Conservation (phyloP, 2,888 invertebrate species). For the Lampropteryx suffumata region DNA sequence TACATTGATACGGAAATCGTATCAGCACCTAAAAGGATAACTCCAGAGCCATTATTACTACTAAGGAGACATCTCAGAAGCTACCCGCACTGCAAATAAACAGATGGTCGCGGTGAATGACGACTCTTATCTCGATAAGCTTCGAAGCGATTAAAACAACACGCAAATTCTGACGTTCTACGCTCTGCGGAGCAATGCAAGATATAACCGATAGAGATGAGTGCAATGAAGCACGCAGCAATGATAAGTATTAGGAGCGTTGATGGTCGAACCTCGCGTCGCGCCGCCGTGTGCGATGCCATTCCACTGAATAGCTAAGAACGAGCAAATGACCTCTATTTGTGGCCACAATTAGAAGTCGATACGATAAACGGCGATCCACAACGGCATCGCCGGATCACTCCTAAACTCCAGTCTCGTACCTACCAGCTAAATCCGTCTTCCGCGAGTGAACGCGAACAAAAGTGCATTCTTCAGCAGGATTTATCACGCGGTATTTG, state of each 20-base stretch:
- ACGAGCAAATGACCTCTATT: slow-evolving; percentile 5
- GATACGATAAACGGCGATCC: slow-evolving; percentile 5
- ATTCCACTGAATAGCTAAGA: background rate
- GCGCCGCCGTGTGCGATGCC: background rate
- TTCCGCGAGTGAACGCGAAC: slow-evolving; percentile 15
- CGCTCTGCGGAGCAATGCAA: too few relatives aligned
- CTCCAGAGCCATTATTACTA: too few relatives aligned
- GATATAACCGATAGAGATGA: too few relatives aligned
- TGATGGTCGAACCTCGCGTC: background rate
- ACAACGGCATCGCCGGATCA: slow-evolving; percentile 1
- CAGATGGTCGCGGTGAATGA: background rate
- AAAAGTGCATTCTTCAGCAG: slow-evolving; percentile 49
- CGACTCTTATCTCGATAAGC: background rate
- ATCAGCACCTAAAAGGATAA: background rate
- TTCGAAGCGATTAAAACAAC: background rate
- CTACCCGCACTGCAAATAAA: too few relatives aligned
- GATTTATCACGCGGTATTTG: slow-evolving; percentile 60
- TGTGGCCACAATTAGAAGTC: slow-evolving; percentile 13
- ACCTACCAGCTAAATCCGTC: slow-evolving; percentile 12
- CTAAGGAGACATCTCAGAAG: too few relatives aligned
- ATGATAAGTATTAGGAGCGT: background rate
- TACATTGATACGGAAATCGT: slow-evolving; percentile 7
- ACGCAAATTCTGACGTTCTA: too few relatives aligned
- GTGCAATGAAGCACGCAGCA: background rate
- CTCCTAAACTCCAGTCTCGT: background rate